Base-by-base conservation (phyloP, 1,140 invertebrate species). In the Hylaeus volcanicus region DNA sequence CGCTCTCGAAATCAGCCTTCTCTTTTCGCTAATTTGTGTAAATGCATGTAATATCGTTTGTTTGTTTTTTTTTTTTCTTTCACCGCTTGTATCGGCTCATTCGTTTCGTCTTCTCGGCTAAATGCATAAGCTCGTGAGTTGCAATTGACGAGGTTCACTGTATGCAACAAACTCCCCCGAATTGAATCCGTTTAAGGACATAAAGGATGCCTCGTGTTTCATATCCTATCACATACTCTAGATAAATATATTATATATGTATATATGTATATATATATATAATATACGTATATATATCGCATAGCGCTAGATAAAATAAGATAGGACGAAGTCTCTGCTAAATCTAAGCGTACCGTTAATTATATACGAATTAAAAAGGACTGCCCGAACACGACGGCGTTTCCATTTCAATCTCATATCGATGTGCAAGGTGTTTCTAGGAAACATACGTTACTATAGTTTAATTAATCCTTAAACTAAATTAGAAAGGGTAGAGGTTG, bases 101-200 rank as follows among this genome's bases (percentile, higher is more conserved):
- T 73, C 55, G 12, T 26, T 58, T 79, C 63, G 8, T 53, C 43
- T 73, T 43, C 14, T 85, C 83, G 66, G 66, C 51, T 84, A 88
- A 88, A 84, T 84, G 84, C 86, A 69, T 85, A 84, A 83, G 82
- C 84, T 88, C 83, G 68, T 82, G 84, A 60, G 39, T 86, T 78
- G 81, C 81, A 85, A 88, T 88, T 82, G 81, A 88, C 82, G 79
- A 80, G 86, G 85, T 89, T 91, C 86, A 89, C 84, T 86, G 81
- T 86, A 65, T 74, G 85, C 85, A 87, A 87, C 80, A 79, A 89
- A 91, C 88, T 92, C 89, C 87, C 91, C 88, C 91, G 86, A 91
- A 91, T 91, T 87, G 89, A 91, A 91, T 91, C 81, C 76, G 41
- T 53, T 26, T 8, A 83, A 81, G 58, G 63, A 81, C 61, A 61